Base-by-base conservation (phyloP, 1,140 invertebrate species). In the Plectrocnemia conspersa region DNA sequence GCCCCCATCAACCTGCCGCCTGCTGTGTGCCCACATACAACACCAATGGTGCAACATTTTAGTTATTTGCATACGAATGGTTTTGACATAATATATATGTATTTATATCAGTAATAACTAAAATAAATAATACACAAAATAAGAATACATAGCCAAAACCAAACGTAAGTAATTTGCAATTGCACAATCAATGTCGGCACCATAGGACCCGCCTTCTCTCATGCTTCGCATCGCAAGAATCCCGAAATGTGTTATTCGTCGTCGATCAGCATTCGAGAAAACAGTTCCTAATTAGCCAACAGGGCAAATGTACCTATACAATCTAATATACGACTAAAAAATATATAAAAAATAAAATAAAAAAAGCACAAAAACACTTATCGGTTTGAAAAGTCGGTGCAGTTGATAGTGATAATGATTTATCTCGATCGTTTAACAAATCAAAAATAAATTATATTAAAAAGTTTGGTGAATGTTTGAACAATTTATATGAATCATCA, bases 141-240 rank as follows among this genome's bases (percentile, higher is more conserved):
- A 7, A 45, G 15, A 22, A 24, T n/a, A 38, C 47, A n/a, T 19
- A 47, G 53, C 24, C 49, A 56, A 59, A 59, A 59, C 29, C 54
- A 53, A 56, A 52, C 29, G 23, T 50, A 38, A 50, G 16, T 24
- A 25, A 32, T 22, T 52, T 59, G 21, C 23, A 23, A 54, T 61
- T 61, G 55, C 59, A 61, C 59, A 45, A 56, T 54, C 40, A 52
- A 61, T 61, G 59, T 54, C 55, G 59, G 52, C 38, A 46, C 54
- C 21, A 21, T 55, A 19, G 53, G 47, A 48, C 45, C 48, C 5
- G n/a, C 16, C 15, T 35, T 55, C 45, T 48, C 53, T 47, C 13
- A 22, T 36, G 45, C 21, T 38, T n/a, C n/a, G n/a, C n/a, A n/a
- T n/a, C n/a, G n/a, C 24, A 36, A 41, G 9, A n/a, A 38, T 24